Percentiles rank a stretch among this genome's conserved stretches.
Conservation (phyloP, 1,140 invertebrate species). For the Brachionus koreanus region DNA sequence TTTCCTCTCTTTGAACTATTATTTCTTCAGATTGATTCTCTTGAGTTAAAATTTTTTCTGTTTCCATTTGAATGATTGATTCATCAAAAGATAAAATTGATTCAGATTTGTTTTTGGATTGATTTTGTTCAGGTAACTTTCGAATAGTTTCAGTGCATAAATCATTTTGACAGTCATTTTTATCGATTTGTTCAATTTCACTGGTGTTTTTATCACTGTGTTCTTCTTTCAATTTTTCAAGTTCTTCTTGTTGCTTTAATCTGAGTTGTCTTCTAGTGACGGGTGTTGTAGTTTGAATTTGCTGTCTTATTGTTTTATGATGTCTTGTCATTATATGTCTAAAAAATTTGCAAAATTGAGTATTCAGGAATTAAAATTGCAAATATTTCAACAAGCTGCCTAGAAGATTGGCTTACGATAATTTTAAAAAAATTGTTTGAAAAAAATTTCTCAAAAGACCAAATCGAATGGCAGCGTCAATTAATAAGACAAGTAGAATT, state of each 20-base stretch:
- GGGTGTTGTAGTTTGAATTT: slow-evolving; percentile 1
- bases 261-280: slow-evolving; percentile 29
- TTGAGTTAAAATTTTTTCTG: neutral
- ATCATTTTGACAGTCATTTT: neutral
- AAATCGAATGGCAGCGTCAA: slow-evolving; percentile 35
- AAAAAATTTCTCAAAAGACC: neutral
- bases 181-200: neutral
- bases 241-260: slow-evolving; percentile 32
- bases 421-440: neutral
- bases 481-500: neutral
- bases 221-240: neutral
- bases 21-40: neutral
- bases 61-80: neutral
- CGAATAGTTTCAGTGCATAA: neutral
- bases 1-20: slow-evolving; percentile 34
- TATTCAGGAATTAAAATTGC: neutral
- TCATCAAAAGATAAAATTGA: neutral
- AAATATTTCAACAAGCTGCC: slow-evolving; percentile 35
- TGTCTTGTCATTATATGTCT: slow-evolving; percentile 41
- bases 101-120: neutral
- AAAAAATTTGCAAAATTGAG: neutral
- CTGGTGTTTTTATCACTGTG: neutral
- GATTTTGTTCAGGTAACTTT: neutral
- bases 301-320: slow-evolving; percentile 1
- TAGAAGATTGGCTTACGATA: slow-evolving; percentile 38